Percentiles rank a stretch among this genome's conserved stretches.
Conservation (phyloP, 2,888 invertebrate genomes). For the Troilus luridus region DNA sequence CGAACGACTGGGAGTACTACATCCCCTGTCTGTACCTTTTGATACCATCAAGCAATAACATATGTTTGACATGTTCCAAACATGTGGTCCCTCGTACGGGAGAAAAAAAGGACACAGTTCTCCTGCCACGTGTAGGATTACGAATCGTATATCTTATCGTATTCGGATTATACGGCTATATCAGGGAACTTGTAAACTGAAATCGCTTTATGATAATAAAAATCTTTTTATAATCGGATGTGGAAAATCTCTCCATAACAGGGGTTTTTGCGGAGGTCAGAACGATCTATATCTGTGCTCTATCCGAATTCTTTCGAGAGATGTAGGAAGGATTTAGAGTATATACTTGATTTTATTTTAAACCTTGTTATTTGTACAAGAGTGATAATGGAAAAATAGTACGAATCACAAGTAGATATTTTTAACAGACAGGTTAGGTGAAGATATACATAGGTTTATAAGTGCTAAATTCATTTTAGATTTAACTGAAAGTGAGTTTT, state of each 20-base stretch:
- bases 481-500: too few species aligned
- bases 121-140: background rate
- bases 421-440: too few species aligned
- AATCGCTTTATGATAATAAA: background rate
- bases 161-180: background rate
- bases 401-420: too few species aligned
- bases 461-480: too few species aligned
- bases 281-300: background rate
- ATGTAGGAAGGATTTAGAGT: too few species aligned
- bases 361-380: too few species aligned
- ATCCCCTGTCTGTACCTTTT: background rate
- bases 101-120: background rate
- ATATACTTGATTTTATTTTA: too few species aligned
- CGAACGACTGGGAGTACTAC: too few species aligned
- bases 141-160: background rate
- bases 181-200: background rate
- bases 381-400: too few species aligned
- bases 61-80: background rate
- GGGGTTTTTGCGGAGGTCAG: background rate
- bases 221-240: background rate
- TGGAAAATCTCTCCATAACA: constrained; percentile 10
- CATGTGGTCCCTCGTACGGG: background rate
- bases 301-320: background rate
- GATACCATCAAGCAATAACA: background rate
- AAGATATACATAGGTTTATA: too few species aligned